Base-by-base conservation (phyloP, 2,797 vertebrate genomes). In the Halcyon badia region DNA sequence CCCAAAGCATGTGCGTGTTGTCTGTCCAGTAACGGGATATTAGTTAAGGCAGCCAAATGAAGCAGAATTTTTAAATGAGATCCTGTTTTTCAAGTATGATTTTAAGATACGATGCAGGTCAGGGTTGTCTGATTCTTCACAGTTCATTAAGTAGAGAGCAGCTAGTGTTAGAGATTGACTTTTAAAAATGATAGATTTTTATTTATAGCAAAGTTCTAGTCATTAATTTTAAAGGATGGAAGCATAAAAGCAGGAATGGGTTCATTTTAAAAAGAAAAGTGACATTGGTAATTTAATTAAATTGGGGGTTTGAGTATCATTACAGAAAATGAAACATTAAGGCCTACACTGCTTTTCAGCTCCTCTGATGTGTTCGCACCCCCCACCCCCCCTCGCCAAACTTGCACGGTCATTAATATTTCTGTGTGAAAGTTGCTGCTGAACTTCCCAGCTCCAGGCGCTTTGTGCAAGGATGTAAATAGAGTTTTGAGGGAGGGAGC, bases 271-370 rank as follows among this genome's bases (percentile, higher is more conserved):
- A 93, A 94, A 97, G 44, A 95, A 91, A 94, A 97, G 89, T 96
- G 97, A 97, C 97, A 95, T 94, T 97, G 93, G 97, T 98, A 97
- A 98, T 98, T 98, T 98, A 98, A 98, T 98, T 98, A 98, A 98
- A 98, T 95, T 91, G 94, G 84, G 90, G 97, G 54, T 98, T 97
- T 94, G 96, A 92, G n/a, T 95, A 94, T 97, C 82, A 25, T 97
- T 97, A 94, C 30, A 35, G 97, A 97, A 98, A 98, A 98, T 96
- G 97, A 98, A 98, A 95, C 54, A 58, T 97, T 97, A 73, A 71
- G 90, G 97, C 95, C 95, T 97, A 76, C 66, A 48, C 92, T 80
- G 81, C 60, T 97, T 96, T 97, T 95, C 96, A 80, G 39, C 68
- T 76, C 26, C 19, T 95, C 93, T 94, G 81, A 91, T 7, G n/a